Conservation (phyloP, 2,113 vertebrate species). For the Calidris pygmaea region DNA sequence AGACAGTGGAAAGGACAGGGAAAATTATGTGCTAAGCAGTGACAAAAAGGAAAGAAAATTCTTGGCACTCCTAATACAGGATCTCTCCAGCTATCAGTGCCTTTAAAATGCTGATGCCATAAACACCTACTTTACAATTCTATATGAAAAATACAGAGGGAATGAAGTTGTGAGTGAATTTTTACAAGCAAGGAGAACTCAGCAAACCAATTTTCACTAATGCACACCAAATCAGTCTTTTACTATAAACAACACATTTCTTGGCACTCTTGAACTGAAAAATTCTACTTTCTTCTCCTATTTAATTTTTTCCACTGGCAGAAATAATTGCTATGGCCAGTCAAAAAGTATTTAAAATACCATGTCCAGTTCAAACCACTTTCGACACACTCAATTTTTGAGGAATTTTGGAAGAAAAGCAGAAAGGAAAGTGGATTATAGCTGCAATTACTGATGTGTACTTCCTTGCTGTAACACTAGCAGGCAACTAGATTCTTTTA, state of each 20-base stretch:
- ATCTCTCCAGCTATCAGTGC: background rate
- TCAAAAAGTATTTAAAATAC: constrained; percentile 35
- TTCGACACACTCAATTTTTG: constrained; percentile 13
- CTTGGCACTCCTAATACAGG: background rate
- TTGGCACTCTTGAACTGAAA: constrained; percentile 30
- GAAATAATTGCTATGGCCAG: constrained; percentile 20
- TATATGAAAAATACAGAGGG: background rate
- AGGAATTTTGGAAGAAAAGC: constrained; percentile 44
- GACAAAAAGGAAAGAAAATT: background rate
- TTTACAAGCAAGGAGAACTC: background rate
- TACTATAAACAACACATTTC: constrained; percentile 24
- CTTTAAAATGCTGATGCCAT: background rate
- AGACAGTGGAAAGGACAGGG: background rate
- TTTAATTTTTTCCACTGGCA: constrained; percentile 28
- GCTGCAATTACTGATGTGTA: background rate
- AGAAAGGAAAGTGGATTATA: constrained; percentile 1
- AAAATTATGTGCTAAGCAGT: background rate
- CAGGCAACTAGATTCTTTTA: background rate
- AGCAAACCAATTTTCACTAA: background rate
- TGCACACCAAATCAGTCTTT: background rate
- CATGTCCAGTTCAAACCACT: constrained; percentile 26
- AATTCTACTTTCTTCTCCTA: background rate
- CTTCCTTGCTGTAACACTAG: background rate
- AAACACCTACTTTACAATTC: background rate
- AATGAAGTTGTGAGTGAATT: background rate